Evolutionary conservation across 2,113 vertebrate genomes (phyloP), one percentile per base, ranked within the genome.

Genomic region (Corynorhinus townsendii): DNA sequence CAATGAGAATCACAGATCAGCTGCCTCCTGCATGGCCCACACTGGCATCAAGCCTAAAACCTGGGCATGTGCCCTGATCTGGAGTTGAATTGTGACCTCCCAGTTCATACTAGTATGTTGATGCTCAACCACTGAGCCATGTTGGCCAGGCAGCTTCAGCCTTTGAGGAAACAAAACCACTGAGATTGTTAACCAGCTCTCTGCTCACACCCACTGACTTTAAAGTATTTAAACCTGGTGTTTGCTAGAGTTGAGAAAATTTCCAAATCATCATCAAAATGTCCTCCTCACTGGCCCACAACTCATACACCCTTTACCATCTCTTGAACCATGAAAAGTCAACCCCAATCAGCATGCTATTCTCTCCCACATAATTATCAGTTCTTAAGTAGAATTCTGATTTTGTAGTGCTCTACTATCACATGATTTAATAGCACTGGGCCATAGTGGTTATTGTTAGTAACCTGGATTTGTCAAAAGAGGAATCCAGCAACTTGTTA

Each of bases 381-480:
- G 33, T 47, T 81, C 68, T 88, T 64, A 24, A 45, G 40, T 7
- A 83, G 81, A 87, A 95, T 89, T 95, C 82, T 86, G 43, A 84
- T 54, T 88, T n/a, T 89, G 8, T 77, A 92, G 86, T 54, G 19
- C 33, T 62, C 11, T 79, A 20, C 40, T 80, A 68, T 68, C 38
- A 22, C 4, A 86, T 22, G 83, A 94, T 94, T 93, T 89, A 90
- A 45, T 4, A 73, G 64, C 54, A 35, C 22, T 75, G 66, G 22
- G 16, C 84, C 43, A 52, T 12, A 9, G 85, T 64, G 14, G 45
- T 93, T 94, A 96, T 87, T 95, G 90, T 83, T 89, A 91, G 82
- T 59, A 90, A 95, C 86, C 69, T 92, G 87, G 45, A 80, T 93
- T 93, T 93, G 95, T 95, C 79, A 93, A 96, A 91, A 94, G 88